Evolutionary conservation across 2,888 invertebrate genomes (phyloP).

Genomic region (Athrips mouffetella): DNA sequence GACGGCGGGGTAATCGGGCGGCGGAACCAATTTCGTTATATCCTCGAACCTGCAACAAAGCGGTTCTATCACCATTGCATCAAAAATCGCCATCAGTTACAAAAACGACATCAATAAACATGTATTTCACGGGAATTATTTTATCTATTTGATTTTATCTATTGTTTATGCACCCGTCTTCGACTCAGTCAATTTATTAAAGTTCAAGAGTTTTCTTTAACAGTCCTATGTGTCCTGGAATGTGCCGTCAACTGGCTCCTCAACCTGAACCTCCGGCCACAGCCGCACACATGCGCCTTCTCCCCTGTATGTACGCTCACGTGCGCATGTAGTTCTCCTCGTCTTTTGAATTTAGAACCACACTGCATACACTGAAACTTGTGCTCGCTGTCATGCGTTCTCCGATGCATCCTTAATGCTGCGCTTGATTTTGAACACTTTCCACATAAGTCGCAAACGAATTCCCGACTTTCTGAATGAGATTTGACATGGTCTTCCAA

Average conservation of each 20-base stretch:
- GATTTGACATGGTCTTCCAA: slow-evolving; percentile 70
- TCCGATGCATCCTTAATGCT: slow-evolving; percentile 69
- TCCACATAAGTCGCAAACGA: slow-evolving; percentile 76
- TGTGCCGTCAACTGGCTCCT: slow-evolving; percentile 48
- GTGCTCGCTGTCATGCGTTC: slow-evolving; percentile 51
- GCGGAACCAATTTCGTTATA: slow-evolving; percentile 17
- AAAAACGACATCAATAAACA: background rate
- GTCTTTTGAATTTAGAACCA: slow-evolving; percentile 73
- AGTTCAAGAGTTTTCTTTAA: background rate
- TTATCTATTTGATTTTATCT: background rate
- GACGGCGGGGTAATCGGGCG: background rate
- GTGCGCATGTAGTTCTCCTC: slow-evolving; percentile 75
- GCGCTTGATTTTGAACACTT: slow-evolving; percentile 72
- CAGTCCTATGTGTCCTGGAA: slow-evolving; percentile 35
- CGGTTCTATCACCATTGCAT: slow-evolving; percentile 11
- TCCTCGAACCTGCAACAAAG: slow-evolving; percentile 45
- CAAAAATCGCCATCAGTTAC: slow-evolving; percentile 14
- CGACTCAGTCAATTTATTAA: background rate
- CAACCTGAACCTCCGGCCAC: slow-evolving; percentile 71
- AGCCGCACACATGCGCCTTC: slow-evolving; percentile 72
- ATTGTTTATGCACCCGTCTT: background rate
- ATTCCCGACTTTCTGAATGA: slow-evolving; percentile 63
- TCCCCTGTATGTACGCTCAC: slow-evolving; percentile 76
- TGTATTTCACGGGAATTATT: background rate
- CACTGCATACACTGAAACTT: slow-evolving; percentile 68